Base-by-base conservation (phyloP, 2,797 vertebrate species). In the Helicolenus hilgendorfi region DNA sequence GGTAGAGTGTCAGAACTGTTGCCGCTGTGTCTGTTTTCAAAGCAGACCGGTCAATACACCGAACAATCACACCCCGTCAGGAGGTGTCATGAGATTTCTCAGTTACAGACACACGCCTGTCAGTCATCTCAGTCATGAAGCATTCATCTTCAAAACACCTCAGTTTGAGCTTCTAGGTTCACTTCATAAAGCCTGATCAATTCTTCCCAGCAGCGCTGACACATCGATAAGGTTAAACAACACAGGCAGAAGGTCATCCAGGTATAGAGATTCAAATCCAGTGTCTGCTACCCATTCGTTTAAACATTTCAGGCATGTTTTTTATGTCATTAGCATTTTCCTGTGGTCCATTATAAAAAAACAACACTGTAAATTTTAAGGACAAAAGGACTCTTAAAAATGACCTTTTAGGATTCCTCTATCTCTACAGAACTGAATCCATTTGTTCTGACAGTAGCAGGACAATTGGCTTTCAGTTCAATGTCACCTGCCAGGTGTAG, bases 21-120 rank as follows among this genome's bases (percentile, higher is more conserved):
- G 56, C 3, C 55, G 63, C 72, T 53, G 53, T 18, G 15, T 83
- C 65, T 80, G 29, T 68, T 81, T 63, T 75, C 5, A 60, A 72
- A 63, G 45, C 18, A 22, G 45, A 72, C 41, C 11, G 3, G 10
- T 84, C 77, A 29, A 74, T 74, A 62, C 60, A 29, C 26, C 7
- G n/a, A 84, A 49, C 13, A 11, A 63, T 80, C 53, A 63, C 35
- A 78, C 18, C 18, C 26, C 35, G 15, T 65, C 53, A 38, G 31
- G 11, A 73, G 33, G 49, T 29, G 33, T 79, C 62, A 69, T 38
- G 58, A 60, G 31, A 74, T 68, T 36, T 84, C 45, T 69, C 76
- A 26, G 14, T 35, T 70, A 53, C 49, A 67, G 20, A 49, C 55
- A 49, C 18, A 53, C 1, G 15, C 7, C 69, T 35, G 65, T 75